A percentile compares a stretch with the other conserved stretches of the same genome.
phyloP scores from a whole-genome alignment of 2,888 invertebrate genomes.

The Allolobophora icterica region DNA sequence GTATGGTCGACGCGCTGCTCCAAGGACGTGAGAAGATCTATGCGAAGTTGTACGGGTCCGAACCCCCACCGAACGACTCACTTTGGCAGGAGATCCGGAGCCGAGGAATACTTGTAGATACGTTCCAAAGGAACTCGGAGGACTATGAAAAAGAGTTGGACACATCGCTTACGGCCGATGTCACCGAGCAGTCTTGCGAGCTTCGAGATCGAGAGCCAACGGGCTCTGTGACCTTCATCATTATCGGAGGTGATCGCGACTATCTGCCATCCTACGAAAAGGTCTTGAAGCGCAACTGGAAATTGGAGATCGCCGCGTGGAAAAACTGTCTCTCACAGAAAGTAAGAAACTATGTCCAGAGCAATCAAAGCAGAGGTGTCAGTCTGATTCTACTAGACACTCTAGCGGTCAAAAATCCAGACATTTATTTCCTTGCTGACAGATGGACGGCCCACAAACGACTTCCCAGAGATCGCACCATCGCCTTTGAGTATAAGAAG shows the following conservation, averaged over 20 bases:
- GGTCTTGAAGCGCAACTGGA: neutral
- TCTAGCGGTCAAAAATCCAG: neutral
- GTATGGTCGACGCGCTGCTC: neutral
- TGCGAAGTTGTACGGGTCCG: neutral
- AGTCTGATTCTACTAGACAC: neutral
- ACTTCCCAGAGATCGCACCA: conserved; percentile 23
- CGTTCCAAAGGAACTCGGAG: neutral
- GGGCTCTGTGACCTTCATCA: conserved; percentile 6
- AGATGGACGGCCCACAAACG: neutral
- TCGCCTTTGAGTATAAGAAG: neutral
- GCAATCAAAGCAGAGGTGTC: neutral
- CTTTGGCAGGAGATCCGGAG: neutral
- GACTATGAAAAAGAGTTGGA: neutral
- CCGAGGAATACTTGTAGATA: neutral
- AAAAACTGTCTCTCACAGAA: neutral
- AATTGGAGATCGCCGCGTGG: conserved; percentile 13
- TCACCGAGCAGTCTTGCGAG: neutral
- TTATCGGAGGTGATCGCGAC: conserved; percentile 3
- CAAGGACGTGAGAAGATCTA: neutral
- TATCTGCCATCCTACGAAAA: neutral
- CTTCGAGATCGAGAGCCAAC: neutral
- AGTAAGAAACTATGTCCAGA: neutral
- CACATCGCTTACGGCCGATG: neutral
- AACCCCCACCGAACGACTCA: neutral
- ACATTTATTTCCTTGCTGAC: neutral